Conservation (phyloP, 2,113 vertebrate species). For the Nipponia nippon region DNA sequence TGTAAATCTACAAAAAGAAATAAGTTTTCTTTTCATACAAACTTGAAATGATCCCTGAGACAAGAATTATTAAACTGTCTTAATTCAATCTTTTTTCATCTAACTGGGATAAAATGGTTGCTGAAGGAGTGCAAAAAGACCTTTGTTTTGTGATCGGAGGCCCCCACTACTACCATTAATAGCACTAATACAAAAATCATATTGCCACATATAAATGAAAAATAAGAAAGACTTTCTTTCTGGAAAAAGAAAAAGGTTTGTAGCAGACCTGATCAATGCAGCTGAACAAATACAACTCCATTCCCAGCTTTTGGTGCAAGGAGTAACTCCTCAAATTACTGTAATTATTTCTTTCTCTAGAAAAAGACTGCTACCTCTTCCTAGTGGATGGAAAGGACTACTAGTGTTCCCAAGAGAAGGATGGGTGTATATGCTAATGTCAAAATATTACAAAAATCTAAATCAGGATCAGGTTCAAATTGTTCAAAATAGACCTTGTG, state of each 20-base stretch:
- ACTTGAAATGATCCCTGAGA: not conserved
- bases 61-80: not conserved
- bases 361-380: not conserved
- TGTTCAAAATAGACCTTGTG: not conserved
- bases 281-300: not conserved
- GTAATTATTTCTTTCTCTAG: not conserved
- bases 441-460: not conserved
- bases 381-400: not conserved
- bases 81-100: not conserved
- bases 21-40: not conserved
- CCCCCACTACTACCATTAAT: not conserved
- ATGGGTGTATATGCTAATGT: not conserved
- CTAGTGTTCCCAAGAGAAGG: not conserved
- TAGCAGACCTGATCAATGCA: not conserved
- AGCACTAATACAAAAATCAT: not conserved
- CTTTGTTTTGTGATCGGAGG: not conserved
- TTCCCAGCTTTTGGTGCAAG: not conserved
- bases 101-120: not conserved
- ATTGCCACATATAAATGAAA: not conserved
- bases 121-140: not conserved
- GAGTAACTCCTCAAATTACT: not conserved
- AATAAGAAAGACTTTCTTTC: not conserved
- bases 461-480: not conserved
- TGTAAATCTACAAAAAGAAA: not conserved
- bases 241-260: not conserved